Evolutionary conservation across 2,797 vertebrate genomes (phyloP).

Genomic region (Catamblyrhynchus diadema): DNA sequence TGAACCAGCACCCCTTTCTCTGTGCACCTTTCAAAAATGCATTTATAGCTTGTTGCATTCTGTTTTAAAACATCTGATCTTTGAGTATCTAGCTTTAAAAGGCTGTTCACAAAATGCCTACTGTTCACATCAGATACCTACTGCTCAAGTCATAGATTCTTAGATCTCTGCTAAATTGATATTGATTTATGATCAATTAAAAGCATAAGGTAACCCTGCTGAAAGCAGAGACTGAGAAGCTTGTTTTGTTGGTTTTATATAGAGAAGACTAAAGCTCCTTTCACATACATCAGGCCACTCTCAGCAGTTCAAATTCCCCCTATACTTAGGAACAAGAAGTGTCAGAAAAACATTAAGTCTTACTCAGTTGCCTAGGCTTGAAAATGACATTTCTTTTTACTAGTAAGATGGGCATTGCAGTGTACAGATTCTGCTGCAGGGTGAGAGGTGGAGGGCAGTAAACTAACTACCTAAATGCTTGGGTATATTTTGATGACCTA

Average conservation of each 20-base stretch:
- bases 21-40: background rate
- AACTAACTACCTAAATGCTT: background rate
- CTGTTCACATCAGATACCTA: slow-evolving; percentile 55
- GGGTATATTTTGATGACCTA: background rate
- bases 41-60: background rate
- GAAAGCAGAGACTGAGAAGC: background rate
- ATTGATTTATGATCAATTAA: slow-evolving; percentile 69
- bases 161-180: slow-evolving; percentile 53
- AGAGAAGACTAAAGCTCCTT: background rate
- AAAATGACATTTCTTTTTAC: background rate
- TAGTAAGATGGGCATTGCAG: background rate
- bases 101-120: slow-evolving; percentile 44
- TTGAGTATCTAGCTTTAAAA: slow-evolving; percentile 30
- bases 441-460: background rate
- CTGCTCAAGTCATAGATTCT: slow-evolving; percentile 56
- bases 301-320: background rate
- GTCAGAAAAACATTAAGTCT: background rate
- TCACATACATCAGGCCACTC: background rate
- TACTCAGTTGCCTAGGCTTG: background rate
- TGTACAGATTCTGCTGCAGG: background rate
- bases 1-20: background rate
- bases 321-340: background rate
- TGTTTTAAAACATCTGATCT: slow-evolving; percentile 29
- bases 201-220: background rate
- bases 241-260: slow-evolving; percentile 22